These are phyloP conservation scores for Neotoma lepida DNA, from an alignment of 2,113 vertebrate genomes.

Conservation along the genomic window DNA sequence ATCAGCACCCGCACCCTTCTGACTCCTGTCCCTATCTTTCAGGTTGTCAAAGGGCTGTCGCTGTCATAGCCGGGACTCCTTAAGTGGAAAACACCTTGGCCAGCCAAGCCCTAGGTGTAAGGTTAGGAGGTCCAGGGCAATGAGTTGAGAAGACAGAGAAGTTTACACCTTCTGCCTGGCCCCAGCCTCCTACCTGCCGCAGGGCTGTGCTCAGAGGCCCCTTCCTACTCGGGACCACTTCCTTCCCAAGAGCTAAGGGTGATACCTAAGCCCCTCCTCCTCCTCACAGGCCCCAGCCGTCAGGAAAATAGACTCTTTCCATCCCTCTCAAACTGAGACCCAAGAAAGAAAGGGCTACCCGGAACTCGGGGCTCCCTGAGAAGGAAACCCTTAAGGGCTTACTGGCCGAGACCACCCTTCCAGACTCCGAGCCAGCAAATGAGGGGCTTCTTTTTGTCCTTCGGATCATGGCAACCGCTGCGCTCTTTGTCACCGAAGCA, in stretches of 20 bases:
- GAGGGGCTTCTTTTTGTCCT: constrained; percentile 17
- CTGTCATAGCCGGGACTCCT: neutral
- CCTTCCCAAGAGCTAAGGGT: fast-evolving
- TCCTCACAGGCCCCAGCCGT: neutral
- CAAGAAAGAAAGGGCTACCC: neutral
- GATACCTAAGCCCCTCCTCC: neutral
- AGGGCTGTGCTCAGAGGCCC: neutral
- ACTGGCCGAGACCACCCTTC: constrained; percentile 33
- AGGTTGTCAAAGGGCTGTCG: neutral
- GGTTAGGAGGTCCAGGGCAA: neutral
- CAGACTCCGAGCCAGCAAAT: neutral
- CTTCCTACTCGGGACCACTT: neutral
- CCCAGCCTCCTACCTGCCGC: neutral
- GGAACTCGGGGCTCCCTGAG: neutral
- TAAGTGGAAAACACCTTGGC: neutral
- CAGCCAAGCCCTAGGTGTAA: neutral
- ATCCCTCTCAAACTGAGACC: neutral
- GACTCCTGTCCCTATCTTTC: neutral
- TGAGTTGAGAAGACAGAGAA: neutral
- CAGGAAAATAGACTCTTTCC: neutral
- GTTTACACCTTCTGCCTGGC: neutral
- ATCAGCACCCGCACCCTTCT: neutral
- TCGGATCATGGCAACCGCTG: neutral
- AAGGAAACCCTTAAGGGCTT: neutral
- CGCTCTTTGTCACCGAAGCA: neutral